These are phyloP conservation scores for Gryllus longicercus DNA, from an alignment of 2,888 invertebrate species.

Conservation along the genomic window DNA sequence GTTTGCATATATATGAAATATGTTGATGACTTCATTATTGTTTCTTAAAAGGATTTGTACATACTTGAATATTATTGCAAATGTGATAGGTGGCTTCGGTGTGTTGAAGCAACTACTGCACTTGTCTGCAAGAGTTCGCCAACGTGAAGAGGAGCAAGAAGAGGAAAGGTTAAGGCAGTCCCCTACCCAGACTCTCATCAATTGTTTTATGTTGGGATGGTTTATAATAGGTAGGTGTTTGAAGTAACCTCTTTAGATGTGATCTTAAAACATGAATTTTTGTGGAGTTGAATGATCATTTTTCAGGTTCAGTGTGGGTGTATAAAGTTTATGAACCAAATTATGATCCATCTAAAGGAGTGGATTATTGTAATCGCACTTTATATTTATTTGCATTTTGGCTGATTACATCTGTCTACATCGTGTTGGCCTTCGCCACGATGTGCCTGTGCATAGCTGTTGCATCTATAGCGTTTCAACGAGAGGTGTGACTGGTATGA, in stretches of 20 bases:
- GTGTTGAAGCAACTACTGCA: slow-evolving; percentile 60
- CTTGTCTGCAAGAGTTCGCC: slow-evolving; percentile 54
- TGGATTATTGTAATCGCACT: slow-evolving; percentile 63
- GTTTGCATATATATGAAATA: too few species aligned
- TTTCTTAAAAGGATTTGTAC: too few species aligned
- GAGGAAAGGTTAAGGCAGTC: slow-evolving; percentile 54
- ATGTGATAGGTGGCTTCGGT: slow-evolving; percentile 56
- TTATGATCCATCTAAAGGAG: slow-evolving; percentile 50
- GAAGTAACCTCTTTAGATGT: background rate
- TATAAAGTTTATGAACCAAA: slow-evolving; percentile 63
- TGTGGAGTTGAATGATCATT: background rate
- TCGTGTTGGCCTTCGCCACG: slow-evolving; percentile 53
- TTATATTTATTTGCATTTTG: slow-evolving; percentile 68
- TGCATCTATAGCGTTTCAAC: slow-evolving; percentile 49
- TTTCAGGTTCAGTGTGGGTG: slow-evolving; percentile 64
- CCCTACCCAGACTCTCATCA: slow-evolving; percentile 55
- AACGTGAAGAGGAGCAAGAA: slow-evolving; percentile 54
- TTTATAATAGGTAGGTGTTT: slow-evolving; percentile 60
- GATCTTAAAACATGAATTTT: background rate
- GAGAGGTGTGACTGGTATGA: slow-evolving; percentile 37
- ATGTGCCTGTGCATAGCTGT: slow-evolving; percentile 56
- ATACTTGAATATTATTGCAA: too few species aligned
- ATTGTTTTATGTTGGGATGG: slow-evolving; percentile 65
- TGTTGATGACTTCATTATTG: too few species aligned
- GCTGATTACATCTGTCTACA: slow-evolving; percentile 63